A percentile compares a stretch with the other conserved stretches of the same genome.
phyloP scores from a whole-genome alignment of 2,797 vertebrate genomes.

The Sphenopsis melanotis region DNA sequence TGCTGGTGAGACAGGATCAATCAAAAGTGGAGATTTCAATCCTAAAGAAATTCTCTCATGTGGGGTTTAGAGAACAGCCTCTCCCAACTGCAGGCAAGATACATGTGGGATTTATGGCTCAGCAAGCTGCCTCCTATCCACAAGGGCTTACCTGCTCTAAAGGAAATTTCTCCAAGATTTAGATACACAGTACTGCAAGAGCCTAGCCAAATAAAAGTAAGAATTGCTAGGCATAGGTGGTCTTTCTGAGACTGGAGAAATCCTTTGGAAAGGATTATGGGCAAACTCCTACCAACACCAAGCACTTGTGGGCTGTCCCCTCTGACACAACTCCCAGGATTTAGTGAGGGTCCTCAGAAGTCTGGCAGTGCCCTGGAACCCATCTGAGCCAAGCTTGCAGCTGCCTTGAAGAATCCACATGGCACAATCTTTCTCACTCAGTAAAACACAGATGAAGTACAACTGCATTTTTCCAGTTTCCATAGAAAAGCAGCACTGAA shows the following conservation, averaged over 20 bases:
- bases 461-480: background rate
- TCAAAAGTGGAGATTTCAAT: background rate
- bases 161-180: background rate
- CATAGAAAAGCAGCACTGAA: background rate
- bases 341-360: background rate
- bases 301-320: background rate
- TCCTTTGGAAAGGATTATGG: background rate
- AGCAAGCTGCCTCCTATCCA: background rate
- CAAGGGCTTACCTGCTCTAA: background rate
- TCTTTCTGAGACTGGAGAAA: background rate
- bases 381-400: background rate
- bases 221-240: background rate
- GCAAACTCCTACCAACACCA: background rate
- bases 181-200: background rate
- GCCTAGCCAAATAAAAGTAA: background rate
- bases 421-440: accelerated
- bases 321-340: background rate
- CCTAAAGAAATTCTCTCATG: background rate
- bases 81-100: background rate
- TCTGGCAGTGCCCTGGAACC: background rate
- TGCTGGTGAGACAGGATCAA: background rate
- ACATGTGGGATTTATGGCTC: background rate
- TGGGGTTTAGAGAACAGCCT: background rate
- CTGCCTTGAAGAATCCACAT: background rate
- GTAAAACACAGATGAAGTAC: background rate